Base-by-base conservation (phyloP, 2,113 vertebrate genomes). In the Sebastes fasciatus region DNA sequence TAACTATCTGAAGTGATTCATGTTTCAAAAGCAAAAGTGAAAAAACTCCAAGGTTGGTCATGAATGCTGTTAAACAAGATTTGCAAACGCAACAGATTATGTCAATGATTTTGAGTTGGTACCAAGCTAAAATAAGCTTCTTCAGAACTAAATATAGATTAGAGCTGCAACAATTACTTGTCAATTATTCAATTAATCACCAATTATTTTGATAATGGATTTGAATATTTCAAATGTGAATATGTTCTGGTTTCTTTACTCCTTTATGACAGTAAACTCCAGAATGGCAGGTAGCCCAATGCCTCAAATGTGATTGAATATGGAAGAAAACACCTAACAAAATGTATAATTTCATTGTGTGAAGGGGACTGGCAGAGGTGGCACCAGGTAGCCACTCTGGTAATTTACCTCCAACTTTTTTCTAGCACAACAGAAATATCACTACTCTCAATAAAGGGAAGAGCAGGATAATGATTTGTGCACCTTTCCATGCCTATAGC, bases 391-490 rank as follows among this genome's bases (percentile, higher is more conserved):
- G 92, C 92, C 91, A 89, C 63, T 88, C 95, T 94, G 95, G 91
- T 96, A 96, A 96, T 96, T 96, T 88, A 95, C 95, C 96, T 95
- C 88, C 95, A 94, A 23, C 0, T 55, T 57, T 95, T 51, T 60
- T 95, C 81, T 95, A 40, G 95, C 95, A 95, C 95, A 96, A 89
- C 40, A 95, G 94, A 96, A 95, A 96, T 96, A 96, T 96, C 96
- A 82, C 87, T 82, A 67, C 87, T 92, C 95, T 93, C 84, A 93
- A 74, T 71, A 40, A 85, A 7, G 2, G 4, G n/a, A 92, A 94
- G 94, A 95, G 93, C 77, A 85, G 83, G 95, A 96, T 92, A 95
- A 95, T 94, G 94, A 96, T 79, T 89, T 94, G 95, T 95, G 95
- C 94, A 42, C 61, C 51, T 8, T 42, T 63, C 1, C 19, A 55